Evolutionary conservation across 2,797 vertebrate genomes (phyloP), one percentile per base, ranked within the genome.

Genomic region (Arctocebus calabarensis): DNA sequence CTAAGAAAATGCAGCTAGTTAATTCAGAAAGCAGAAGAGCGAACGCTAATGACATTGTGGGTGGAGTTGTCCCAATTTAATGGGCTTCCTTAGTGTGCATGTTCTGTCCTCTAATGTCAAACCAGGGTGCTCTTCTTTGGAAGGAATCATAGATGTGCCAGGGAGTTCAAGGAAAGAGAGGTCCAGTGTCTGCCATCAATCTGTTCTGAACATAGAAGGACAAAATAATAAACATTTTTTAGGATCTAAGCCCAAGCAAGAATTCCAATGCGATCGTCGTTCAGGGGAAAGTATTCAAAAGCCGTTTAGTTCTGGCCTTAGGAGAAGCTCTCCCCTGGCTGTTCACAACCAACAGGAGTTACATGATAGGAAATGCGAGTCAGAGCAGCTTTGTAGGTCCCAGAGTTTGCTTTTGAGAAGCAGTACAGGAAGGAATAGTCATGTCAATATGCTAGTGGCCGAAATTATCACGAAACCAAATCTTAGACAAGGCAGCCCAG

Each of bases 91-190:
- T 90, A 97, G 86, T 20, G 92, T 97, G 27, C 94, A 97, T 23
- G 78, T 43, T 82, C 85, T 66, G 8, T 96, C 59, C 13, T 78
- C 1, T 55, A 98, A 89, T n/a, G 97, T 98, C 91, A 98, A 97
- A 81, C 97, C 98, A 32, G 99, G 99, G 82, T 99, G 99, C 68
- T 99, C 96, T 96, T 99, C 99, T 70, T 90, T 99, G 97, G 99
- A 99, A 97, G 99, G 98, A 27, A 97, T 99, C 84, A 89, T 98
- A 62, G 98, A 98, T 84, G 88, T 98, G 89, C 71, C 96, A n/a
- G 94, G 66, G 0, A 79, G 48, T 43, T 81, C 27, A 95, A n/a
- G 0, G 16, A 64, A 90, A 96, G 91, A 95, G 83, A 75, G 64
- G n/a, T 45, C 43, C 4, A 79, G 32, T 88, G 45, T 75, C 16